phyloP scores from a whole-genome alignment of 2,888 invertebrate species.

The Tenthredo mesomela region DNA sequence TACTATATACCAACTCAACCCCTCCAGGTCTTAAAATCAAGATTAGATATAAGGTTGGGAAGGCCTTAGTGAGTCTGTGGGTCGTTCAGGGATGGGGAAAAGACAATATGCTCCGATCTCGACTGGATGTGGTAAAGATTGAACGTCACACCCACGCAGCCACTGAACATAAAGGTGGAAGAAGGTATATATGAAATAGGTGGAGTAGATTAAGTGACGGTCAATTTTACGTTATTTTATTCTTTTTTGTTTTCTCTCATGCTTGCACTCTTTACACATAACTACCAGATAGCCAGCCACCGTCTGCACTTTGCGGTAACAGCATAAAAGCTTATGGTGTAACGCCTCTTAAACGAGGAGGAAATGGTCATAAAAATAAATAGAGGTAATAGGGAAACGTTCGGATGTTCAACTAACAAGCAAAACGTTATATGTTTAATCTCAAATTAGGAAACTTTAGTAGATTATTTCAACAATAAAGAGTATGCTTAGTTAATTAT shows the following conservation, averaged over 20 bases:
- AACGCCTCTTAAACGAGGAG: neutral
- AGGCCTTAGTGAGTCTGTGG: neutral
- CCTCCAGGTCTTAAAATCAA: neutral
- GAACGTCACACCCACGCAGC: neutral
- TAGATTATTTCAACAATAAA: neutral
- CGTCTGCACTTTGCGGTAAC: neutral
- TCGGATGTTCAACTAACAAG: neutral
- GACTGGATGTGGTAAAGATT: neutral
- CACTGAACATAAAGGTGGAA: neutral
- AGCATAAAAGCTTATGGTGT: neutral
- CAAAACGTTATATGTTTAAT: neutral
- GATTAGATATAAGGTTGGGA: neutral
- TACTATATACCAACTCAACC: neutral
- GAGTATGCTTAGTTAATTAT: neutral
- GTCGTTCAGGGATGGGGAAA: neutral
- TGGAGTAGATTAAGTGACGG: neutral
- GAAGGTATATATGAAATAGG: neutral
- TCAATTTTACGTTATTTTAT: neutral
- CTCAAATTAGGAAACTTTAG: neutral
- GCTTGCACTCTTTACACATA: neutral
- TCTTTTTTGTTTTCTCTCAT: neutral
- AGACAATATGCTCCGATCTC: neutral
- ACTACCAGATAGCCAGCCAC: neutral
- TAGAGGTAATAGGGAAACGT: neutral
- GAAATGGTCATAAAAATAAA: neutral